These are phyloP conservation scores for Epinotia nisella DNA, from an alignment of 2,888 invertebrate species.

Conservation along the genomic window DNA sequence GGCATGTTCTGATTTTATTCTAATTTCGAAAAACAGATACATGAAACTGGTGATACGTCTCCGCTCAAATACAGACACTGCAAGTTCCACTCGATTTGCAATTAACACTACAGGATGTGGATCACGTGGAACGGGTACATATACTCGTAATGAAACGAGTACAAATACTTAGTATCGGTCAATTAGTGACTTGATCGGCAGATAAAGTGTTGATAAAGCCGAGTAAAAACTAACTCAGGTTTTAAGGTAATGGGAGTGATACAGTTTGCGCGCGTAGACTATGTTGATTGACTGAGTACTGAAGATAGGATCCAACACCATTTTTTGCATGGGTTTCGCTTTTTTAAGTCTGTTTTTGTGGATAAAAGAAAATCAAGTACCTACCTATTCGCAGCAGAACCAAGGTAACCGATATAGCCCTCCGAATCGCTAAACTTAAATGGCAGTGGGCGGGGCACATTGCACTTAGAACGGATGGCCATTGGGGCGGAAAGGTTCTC, in stretches of 20 bases:
- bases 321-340: neutral
- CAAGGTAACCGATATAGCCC: no score
- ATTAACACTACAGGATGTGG: conserved; percentile 11
- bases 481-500: no score
- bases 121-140: conserved; percentile 5
- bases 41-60: no score
- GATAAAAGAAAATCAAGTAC: neutral
- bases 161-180: conserved; percentile 15
- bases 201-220: neutral
- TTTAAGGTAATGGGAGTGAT: neutral
- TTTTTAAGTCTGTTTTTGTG: neutral
- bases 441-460: no score
- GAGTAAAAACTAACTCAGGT: neutral
- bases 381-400: no score
- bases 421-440: no score
- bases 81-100: neutral
- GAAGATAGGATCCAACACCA: neutral
- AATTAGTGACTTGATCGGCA: conserved; percentile 12
- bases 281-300: conserved; percentile 14
- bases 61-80: no score
- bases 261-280: neutral
- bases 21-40: no score
- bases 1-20: no score
- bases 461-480: no score
- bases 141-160: conserved; percentile 6